Conservation (phyloP, 37 sponge, comb jelly and placozoan species). For the Haliclona indistincta region DNA sequence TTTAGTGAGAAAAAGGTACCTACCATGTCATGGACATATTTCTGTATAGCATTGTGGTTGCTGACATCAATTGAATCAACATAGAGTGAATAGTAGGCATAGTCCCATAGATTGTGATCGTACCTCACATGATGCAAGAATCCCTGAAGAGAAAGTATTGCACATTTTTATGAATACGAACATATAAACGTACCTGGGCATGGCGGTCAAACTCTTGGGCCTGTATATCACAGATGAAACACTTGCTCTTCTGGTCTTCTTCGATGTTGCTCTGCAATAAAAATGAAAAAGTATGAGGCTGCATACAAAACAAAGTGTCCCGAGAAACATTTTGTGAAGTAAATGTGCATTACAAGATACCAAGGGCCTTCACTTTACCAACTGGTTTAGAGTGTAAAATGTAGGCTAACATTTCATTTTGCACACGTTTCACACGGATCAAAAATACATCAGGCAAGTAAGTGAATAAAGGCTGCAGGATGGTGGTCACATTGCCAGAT, state of each 20-base stretch:
- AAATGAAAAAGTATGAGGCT: too few relatives aligned
- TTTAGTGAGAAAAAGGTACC: background rate
- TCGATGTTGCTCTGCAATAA: conserved; percentile 25
- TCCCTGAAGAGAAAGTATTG: conserved; percentile 47
- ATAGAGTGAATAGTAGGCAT: conserved; percentile 62
- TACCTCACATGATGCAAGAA: conserved; percentile 64
- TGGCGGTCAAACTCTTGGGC: conserved; percentile 69
- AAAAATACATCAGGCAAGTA: too few relatives aligned
- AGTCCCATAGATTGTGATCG: conserved; percentile 82
- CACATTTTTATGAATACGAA: background rate
- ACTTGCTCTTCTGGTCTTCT: conserved; percentile 47
- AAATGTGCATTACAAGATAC: too few relatives aligned
- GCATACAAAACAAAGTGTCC: background rate
- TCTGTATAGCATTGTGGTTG: conserved; percentile 67
- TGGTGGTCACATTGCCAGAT: too few relatives aligned
- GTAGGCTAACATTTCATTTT: too few relatives aligned
- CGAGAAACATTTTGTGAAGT: too few relatives aligned
- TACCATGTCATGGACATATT: conserved; percentile 57
- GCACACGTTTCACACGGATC: too few relatives aligned
- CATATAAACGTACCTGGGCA: conserved; percentile 13
- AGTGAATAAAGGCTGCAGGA: too few relatives aligned
- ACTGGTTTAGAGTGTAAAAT: too few relatives aligned
- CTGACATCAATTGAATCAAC: conserved; percentile 64
- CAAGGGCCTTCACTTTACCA: too few relatives aligned
- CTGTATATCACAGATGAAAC: conserved; percentile 63